phyloP scores from a whole-genome alignment of 2,113 vertebrate species.

The Cryptomyrus ogoouensis region DNA sequence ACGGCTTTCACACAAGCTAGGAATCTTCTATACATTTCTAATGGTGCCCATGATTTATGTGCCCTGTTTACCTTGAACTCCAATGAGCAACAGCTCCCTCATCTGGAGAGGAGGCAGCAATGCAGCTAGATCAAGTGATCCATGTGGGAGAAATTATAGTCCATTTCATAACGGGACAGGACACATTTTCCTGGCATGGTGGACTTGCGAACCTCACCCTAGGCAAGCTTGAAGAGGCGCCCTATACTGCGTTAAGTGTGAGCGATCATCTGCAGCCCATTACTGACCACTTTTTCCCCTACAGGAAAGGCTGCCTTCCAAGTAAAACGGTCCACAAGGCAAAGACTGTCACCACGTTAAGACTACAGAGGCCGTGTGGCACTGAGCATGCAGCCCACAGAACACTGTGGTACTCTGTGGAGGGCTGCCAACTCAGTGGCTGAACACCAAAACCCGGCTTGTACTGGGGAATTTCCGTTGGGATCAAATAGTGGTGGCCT shows the following conservation, averaged over 20 bases:
- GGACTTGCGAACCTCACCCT: background rate
- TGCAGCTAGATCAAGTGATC: background rate
- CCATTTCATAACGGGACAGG: background rate
- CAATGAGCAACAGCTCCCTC: background rate
- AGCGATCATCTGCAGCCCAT: background rate
- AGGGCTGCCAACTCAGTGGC: background rate
- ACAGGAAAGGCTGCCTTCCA: constrained; percentile 7
- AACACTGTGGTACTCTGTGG: background rate
- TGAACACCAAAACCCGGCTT: background rate
- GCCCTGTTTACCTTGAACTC: background rate
- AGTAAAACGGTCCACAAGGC: background rate
- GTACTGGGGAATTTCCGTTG: background rate
- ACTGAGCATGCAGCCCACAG: background rate
- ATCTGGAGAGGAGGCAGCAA: background rate
- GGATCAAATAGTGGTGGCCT: background rate
- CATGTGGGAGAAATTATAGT: background rate
- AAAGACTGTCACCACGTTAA: background rate
- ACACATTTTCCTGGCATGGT: constrained; percentile 14
- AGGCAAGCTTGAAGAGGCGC: constrained; percentile 3
- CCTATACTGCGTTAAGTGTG: background rate
- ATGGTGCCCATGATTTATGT: background rate
- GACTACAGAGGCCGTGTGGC: background rate
- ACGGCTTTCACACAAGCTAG: background rate
- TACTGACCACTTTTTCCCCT: background rate
- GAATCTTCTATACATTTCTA: background rate